Percentiles rank a stretch among this genome's conserved stretches.
Evolutionary conservation across 1,140 invertebrate genomes (phyloP).

Genomic region (Triops longicaudatus): DNA sequence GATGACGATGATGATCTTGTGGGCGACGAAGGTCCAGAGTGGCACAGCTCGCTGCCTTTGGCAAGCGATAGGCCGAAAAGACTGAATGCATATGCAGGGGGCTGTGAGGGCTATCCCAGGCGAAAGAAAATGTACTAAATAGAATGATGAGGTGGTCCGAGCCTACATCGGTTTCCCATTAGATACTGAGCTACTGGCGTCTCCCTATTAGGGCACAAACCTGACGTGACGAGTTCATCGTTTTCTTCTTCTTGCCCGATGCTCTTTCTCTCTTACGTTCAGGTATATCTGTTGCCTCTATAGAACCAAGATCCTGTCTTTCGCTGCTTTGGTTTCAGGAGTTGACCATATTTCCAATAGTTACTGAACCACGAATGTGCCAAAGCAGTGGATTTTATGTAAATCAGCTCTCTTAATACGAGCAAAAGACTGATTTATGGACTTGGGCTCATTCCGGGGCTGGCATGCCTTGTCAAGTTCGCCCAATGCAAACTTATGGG

Average conservation of each 20-base stretch:
- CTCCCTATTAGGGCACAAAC: background rate
- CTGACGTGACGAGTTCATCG: constrained; percentile 14
- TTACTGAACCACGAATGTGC: background rate
- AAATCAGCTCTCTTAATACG: constrained; percentile 3
- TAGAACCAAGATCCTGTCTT: background rate
- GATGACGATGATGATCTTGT: background rate
- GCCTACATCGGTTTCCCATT: background rate
- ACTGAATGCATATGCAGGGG: background rate
- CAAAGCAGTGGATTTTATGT: background rate
- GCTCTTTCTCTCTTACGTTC: background rate
- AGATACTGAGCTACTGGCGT: background rate
- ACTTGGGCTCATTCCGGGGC: background rate
- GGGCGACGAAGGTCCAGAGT: background rate
- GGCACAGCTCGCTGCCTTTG: background rate
- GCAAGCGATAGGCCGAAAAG: background rate
- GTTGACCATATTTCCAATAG: background rate
- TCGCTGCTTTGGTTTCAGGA: background rate
- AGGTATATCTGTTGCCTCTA: background rate
- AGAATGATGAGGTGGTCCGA: background rate
- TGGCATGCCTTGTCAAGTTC: background rate
- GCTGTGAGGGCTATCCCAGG: background rate
- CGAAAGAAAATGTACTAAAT: background rate
- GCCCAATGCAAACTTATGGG: background rate
- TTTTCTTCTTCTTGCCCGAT: background rate
- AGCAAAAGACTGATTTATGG: background rate